phyloP scores from a whole-genome alignment of 2,888 invertebrate genomes.

The Synanthedon andrenaeformis region DNA sequence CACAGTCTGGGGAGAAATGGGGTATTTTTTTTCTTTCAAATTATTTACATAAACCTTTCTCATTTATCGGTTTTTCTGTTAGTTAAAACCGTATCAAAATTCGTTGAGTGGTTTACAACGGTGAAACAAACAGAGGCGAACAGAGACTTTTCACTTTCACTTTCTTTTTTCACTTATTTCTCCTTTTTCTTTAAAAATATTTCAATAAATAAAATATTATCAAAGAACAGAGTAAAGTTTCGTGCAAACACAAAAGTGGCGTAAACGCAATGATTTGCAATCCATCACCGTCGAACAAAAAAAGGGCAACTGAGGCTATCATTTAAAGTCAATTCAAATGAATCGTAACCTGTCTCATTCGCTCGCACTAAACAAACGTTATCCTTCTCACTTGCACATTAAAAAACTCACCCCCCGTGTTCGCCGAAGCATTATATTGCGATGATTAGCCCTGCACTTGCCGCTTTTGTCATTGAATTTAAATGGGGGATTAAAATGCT shows the following conservation, averaged over 20 bases:
- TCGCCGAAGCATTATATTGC: constrained; percentile 65
- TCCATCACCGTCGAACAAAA: constrained; percentile 60
- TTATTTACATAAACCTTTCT: too few relatives aligned
- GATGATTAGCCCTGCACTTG: constrained; percentile 68
- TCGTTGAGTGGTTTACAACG: too few relatives aligned
- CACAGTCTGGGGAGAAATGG: too few relatives aligned
- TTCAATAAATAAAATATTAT: too few relatives aligned
- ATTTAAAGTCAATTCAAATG: constrained; percentile 68
- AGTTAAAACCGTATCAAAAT: too few relatives aligned
- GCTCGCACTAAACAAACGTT: constrained; percentile 12
- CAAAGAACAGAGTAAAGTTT: too few relatives aligned
- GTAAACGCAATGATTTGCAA: constrained; percentile 52
- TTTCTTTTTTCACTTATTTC: too few relatives aligned
- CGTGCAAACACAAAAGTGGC: constrained; percentile 11
- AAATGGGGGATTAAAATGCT: constrained; percentile 66
- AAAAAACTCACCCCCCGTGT: constrained; percentile 48
- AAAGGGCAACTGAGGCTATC: constrained; percentile 50
- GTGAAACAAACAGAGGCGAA: too few relatives aligned
- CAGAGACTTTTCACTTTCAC: too few relatives aligned
- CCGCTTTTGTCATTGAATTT: constrained; percentile 61
- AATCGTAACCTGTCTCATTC: constrained; percentile 32
- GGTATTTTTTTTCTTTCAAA: too few relatives aligned
- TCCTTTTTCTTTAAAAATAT: too few relatives aligned
- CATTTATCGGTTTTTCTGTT: too few relatives aligned
- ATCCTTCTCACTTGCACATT: constrained; percentile 21